These are phyloP conservation scores for Oreohelix idahoensis DNA, from an alignment of 1,140 invertebrate genomes.

Conservation along the genomic window DNA sequence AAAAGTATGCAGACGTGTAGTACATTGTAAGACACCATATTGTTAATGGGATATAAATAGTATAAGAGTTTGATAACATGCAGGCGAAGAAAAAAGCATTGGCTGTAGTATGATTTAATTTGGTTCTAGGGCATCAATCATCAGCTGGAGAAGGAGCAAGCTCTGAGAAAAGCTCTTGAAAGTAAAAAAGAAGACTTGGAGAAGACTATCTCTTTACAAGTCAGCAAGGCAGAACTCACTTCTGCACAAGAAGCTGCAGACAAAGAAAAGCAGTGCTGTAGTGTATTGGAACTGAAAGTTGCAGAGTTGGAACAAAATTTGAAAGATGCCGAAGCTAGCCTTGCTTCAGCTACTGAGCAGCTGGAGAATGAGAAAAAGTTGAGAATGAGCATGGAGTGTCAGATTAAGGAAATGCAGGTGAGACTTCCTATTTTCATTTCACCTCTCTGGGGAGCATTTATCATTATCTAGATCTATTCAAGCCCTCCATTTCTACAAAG, in stretches of 20 bases:
- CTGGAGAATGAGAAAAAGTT: constrained; percentile 29
- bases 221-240: constrained; percentile 19
- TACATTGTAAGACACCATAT: too few relatives aligned
- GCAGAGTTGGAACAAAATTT: constrained; percentile 21
- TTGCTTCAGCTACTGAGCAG: constrained; percentile 1
- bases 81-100: too few relatives aligned
- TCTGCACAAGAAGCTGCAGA: constrained; percentile 12
- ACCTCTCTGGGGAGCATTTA: too few relatives aligned
- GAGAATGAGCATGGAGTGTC: background rate
- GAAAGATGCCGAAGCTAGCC: constrained; percentile 18
- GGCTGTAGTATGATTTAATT: background rate
- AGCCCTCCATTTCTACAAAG: too few relatives aligned
- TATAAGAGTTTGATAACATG: too few relatives aligned
- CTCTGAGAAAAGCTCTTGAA: constrained; percentile 11
- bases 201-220: background rate
- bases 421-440: too few relatives aligned
- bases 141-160: constrained; percentile 11
- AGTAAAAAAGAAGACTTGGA: background rate
- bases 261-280: background rate
- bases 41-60: too few relatives aligned
- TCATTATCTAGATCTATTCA: too few relatives aligned
- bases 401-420: constrained; percentile 30
- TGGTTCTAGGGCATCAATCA: background rate
- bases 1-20: too few relatives aligned
- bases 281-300: background rate